Evolutionary conservation across 2,797 vertebrate genomes (phyloP).

Genomic region (Syngnathus acus): DNA sequence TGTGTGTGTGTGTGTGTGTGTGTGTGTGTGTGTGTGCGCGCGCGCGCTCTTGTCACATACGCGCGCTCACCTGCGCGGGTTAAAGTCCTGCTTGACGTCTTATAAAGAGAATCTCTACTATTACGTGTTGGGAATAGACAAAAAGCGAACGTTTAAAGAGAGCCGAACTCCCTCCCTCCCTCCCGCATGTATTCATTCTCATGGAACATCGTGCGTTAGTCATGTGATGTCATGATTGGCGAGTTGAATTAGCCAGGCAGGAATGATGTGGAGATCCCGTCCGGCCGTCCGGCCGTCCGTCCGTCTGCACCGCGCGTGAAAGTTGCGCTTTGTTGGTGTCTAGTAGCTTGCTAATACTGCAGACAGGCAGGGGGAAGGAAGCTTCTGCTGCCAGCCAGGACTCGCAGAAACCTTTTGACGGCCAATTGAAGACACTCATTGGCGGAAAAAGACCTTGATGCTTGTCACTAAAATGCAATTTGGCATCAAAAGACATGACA

Average conservation of each 20-base stretch:
- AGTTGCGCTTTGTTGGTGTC: too few species aligned
- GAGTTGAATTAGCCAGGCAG: not conserved
- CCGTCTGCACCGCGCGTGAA: too few species aligned
- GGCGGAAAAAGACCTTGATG: not conserved
- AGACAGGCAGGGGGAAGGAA: not conserved
- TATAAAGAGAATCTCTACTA: not conserved
- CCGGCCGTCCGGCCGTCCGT: too few species aligned
- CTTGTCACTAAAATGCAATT: too few species aligned
- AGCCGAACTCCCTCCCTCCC: not conserved
- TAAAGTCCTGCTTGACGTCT: constrained; percentile 32
- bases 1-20: too few species aligned
- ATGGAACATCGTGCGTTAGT: not conserved
- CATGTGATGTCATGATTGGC: not conserved
- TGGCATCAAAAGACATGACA: not conserved
- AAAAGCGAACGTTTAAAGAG: not conserved
- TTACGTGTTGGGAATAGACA: not conserved
- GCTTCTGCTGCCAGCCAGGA: not conserved
- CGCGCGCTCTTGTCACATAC: not conserved
- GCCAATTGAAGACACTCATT: not conserved
- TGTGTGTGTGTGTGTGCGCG: too few species aligned
- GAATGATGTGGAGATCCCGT: too few species aligned
- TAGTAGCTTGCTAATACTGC: too few species aligned
- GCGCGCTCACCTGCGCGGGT: constrained; percentile 23
- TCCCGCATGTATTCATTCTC: not conserved
- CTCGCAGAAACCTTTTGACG: too few species aligned